phyloP scores from a whole-genome alignment of 1,140 invertebrate species.

The Myzus persicae region DNA sequence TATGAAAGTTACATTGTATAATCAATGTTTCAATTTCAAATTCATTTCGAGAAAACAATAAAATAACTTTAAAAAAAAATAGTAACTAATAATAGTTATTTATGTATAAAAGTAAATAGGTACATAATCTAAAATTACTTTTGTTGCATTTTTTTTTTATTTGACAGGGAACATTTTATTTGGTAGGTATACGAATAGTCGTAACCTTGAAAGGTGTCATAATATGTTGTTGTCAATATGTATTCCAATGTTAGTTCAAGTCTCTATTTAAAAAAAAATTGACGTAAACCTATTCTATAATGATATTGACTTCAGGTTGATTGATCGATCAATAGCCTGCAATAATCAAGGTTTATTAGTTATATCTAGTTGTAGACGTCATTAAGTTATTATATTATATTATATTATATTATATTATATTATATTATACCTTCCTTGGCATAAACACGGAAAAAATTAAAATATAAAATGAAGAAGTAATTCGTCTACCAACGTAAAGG shows the following conservation, averaged over 20 bases:
- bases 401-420: background rate
- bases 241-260: background rate
- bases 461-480: background rate
- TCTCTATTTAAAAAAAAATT: background rate
- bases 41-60: no score
- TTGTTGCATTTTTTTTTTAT: background rate
- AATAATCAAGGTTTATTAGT: constrained; percentile 17
- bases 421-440: no score
- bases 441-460: background rate
- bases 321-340: background rate
- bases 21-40: background rate
- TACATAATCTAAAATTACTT: background rate
- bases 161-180: background rate
- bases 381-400: background rate
- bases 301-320: background rate
- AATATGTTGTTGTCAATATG: background rate
- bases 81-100: background rate
- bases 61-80: no score
- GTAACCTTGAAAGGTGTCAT: background rate
- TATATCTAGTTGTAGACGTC: background rate
- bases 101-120: background rate
- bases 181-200: background rate
- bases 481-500: background rate
- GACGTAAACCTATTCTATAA: background rate
- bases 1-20: background rate